A percentile compares a stretch with the other conserved stretches of the same genome.
phyloP scores from a whole-genome alignment of 2,113 vertebrate genomes.

The Malurus cyaneus region DNA sequence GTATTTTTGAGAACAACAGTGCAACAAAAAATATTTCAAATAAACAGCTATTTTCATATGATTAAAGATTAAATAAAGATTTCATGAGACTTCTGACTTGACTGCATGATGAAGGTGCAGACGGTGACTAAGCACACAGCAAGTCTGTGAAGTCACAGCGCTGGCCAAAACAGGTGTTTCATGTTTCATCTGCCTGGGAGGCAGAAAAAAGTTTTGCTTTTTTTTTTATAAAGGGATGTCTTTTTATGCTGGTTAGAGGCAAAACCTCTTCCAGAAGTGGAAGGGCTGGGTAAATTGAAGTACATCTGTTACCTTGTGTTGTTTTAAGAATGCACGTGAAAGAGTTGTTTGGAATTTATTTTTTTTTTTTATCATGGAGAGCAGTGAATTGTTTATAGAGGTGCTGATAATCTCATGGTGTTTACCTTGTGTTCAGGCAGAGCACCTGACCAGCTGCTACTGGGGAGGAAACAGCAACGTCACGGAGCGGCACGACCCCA shows the following conservation, averaged over 20 bases:
- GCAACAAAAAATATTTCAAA: not conserved
- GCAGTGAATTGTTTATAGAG: not conserved
- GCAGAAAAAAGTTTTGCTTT: not conserved
- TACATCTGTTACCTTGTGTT: not conserved
- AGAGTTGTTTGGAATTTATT: not conserved
- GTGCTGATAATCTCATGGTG: not conserved
- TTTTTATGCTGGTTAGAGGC: not conserved
- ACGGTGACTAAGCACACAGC: not conserved
- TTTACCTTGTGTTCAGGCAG: constrained; percentile 76
- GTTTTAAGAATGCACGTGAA: not conserved
- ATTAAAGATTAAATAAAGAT: not conserved
- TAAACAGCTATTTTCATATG: not conserved
- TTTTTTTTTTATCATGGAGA: not conserved
- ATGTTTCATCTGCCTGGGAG: not conserved
- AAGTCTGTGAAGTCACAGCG: not conserved
- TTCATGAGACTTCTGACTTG: not conserved
- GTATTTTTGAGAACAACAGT: not conserved
- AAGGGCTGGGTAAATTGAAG: not conserved
- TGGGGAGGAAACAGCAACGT: constrained; percentile 95
- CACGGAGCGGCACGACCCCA: constrained; percentile 92
- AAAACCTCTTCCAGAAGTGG: not conserved
- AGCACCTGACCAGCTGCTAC: constrained; percentile 98
- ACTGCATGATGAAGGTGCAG: not conserved
- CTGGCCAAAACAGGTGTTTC: not conserved
- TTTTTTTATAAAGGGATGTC: not conserved